Conservation (phyloP, 2,888 invertebrate genomes). For the Thelaira solivaga region DNA sequence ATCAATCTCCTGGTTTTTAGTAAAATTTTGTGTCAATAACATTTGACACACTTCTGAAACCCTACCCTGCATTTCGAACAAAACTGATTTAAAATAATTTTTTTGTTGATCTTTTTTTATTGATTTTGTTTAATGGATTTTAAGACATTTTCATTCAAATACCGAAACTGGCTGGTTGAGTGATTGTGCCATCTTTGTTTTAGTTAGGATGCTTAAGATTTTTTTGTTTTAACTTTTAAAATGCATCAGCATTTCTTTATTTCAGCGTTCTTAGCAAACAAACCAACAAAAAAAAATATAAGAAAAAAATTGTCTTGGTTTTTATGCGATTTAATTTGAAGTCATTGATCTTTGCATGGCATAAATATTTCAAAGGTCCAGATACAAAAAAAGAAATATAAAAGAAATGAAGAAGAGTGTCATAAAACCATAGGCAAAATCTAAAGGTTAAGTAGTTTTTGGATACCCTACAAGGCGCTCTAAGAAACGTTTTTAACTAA, state of each 20-base stretch:
- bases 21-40: constrained; percentile 5
- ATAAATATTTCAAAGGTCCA: constrained; percentile 52
- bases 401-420: neutral
- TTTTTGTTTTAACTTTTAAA: constrained; percentile 4
- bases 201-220: constrained; percentile 25
- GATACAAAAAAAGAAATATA: neutral
- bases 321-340: constrained; percentile 47
- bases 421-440: constrained; percentile 3
- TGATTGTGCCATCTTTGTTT: constrained; percentile 45
- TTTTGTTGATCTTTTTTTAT: neutral
- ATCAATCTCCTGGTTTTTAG: neutral
- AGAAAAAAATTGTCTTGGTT: constrained; percentile 7
- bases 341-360: constrained; percentile 59
- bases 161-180: neutral
- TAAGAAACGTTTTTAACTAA: neutral
- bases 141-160: constrained; percentile 21
- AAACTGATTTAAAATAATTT: neutral
- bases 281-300: neutral
- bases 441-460: neutral
- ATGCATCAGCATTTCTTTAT: constrained; percentile 9
- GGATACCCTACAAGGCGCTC: neutral
- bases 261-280: neutral
- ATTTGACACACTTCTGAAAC: constrained; percentile 26
- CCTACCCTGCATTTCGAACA: too few species aligned
- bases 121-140: constrained; percentile 4